These are phyloP conservation scores for Phallusia fumigata DNA, from an alignment of 23 tunicate genomes.

Conservation along the genomic window DNA sequence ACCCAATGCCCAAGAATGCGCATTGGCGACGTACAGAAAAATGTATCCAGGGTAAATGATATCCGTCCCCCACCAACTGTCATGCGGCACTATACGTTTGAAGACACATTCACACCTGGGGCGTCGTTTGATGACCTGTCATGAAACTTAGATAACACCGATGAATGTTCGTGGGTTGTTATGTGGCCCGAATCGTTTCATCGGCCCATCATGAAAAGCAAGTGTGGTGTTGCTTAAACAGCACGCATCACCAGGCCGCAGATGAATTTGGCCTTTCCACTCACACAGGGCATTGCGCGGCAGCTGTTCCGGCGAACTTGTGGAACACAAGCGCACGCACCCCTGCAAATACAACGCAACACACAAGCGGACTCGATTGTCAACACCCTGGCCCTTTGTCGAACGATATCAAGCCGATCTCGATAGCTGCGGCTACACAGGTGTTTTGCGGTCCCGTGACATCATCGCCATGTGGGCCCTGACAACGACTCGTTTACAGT, in stretches of 20 bases:
- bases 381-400: neutral
- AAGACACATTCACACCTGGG: neutral
- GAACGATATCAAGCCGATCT: neutral
- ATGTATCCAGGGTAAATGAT: too few species aligned
- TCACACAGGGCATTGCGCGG: neutral
- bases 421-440: neutral
- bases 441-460: constrained; percentile 13
- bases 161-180: too few species aligned
- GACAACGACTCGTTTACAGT: neutral
- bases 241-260: neutral
- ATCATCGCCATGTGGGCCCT: neutral
- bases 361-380: neutral
- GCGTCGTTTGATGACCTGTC: neutral
- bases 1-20: too few species aligned
- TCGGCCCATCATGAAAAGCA: too few species aligned
- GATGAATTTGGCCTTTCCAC: neutral
- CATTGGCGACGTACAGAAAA: too few species aligned
- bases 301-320: too few species aligned
- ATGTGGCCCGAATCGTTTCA: too few species aligned
- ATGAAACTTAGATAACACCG: neutral
- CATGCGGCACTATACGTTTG: too few species aligned
- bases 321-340: too few species aligned
- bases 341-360: neutral
- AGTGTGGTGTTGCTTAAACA: neutral
- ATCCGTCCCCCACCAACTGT: too few species aligned